Percentiles rank a stretch among this genome's conserved stretches.
These are phyloP conservation scores for human DNA, from an alignment of 2,113 vertebrate genomes.

Conservation along the genomic window DNA sequence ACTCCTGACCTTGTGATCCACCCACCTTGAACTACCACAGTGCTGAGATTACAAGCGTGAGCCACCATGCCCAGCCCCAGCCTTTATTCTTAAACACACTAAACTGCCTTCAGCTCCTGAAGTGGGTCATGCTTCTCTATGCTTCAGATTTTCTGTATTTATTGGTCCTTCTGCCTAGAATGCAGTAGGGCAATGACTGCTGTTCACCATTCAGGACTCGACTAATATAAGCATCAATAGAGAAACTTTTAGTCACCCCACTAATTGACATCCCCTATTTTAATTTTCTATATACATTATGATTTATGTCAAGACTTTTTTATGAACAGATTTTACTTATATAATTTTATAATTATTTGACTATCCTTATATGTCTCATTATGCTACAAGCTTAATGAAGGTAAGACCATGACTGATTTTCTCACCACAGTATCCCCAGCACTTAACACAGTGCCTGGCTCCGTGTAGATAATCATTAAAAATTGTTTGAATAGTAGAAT, in stretches of 20 bases:
- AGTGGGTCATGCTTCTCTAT: neutral
- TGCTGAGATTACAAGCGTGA: too few relatives aligned
- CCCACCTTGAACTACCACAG: too few relatives aligned
- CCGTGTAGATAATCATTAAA: neutral
- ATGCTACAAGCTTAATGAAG: neutral
- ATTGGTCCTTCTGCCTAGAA: neutral
- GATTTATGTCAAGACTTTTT: slow-evolving; percentile 8
- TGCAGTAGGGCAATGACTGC: neutral
- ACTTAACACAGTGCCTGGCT: neutral
- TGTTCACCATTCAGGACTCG: neutral
- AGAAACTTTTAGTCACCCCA: neutral
- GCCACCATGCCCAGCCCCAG: neutral
- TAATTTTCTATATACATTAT: neutral
- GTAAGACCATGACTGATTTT: neutral
- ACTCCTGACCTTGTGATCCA: too few relatives aligned
- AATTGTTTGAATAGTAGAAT: neutral
- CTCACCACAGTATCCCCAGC: neutral
- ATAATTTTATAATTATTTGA: neutral
- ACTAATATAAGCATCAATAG: neutral
- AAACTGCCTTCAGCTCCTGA: neutral
- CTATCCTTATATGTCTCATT: neutral
- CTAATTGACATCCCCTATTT: neutral
- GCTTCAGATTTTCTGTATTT: neutral
- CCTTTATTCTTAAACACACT: neutral
- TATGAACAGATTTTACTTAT: neutral